A percentile compares a stretch with the other conserved stretches of the same genome.
These are phyloP conservation scores for Phaethon lepturus DNA, from an alignment of 2,113 vertebrate species.

Conservation along the genomic window DNA sequence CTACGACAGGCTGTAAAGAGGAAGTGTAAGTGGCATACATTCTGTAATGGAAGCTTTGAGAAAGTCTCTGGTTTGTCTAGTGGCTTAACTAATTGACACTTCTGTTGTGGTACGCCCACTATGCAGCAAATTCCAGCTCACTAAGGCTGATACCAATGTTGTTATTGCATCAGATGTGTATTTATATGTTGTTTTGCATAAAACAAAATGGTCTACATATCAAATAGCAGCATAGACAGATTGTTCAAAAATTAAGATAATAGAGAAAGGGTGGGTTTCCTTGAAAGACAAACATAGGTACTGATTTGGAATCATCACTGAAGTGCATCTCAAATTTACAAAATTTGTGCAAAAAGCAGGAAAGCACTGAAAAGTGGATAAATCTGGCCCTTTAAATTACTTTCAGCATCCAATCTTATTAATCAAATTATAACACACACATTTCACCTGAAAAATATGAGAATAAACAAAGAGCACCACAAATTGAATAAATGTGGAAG, in stretches of 20 bases:
- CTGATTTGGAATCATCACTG: background rate
- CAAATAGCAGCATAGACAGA: background rate
- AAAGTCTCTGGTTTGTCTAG: constrained; percentile 19
- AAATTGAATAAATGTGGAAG: background rate
- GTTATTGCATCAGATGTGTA: constrained; percentile 33
- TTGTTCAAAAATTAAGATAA: background rate
- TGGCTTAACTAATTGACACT: constrained; percentile 37
- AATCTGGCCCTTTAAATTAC: background rate
- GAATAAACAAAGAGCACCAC: background rate
- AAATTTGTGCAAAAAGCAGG: background rate
- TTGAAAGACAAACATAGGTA: background rate
- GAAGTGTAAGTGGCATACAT: background rate
- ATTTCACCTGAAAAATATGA: background rate
- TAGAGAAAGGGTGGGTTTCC: background rate
- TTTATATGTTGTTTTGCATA: constrained; percentile 23
- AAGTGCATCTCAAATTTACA: background rate
- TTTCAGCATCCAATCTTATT: background rate
- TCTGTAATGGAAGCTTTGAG: background rate
- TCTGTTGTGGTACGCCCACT: constrained; percentile 49
- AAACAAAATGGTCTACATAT: background rate
- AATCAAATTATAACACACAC: background rate
- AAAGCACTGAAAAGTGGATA: background rate
- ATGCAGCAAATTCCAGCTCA: constrained; percentile 76
- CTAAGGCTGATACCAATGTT: constrained; percentile 39
- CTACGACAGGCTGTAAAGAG: background rate